phyloP scores from a whole-genome alignment of 2,888 invertebrate genomes.

The Automeris io region DNA sequence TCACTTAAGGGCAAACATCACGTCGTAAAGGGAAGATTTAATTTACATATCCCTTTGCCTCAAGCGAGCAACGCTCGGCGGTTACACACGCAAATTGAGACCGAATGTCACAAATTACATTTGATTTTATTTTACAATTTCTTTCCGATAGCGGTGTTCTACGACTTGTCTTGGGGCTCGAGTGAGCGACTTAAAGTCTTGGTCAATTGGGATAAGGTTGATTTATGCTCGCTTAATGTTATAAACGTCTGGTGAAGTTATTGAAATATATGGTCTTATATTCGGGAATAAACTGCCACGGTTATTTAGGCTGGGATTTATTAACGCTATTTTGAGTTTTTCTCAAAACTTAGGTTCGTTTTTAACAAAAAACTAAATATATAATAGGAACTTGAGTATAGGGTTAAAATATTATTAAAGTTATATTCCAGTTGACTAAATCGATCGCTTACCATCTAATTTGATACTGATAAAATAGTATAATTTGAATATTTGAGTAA shows the following conservation, averaged over 20 bases:
- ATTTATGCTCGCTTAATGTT: constrained; percentile 3
- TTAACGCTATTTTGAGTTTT: too few relatives aligned
- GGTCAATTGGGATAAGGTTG: constrained; percentile 9
- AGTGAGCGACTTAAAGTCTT: constrained; percentile 2
- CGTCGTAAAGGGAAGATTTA: constrained; percentile 27
- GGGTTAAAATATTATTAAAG: too few relatives aligned
- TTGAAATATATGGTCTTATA: constrained; percentile 29
- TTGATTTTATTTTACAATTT: constrained; percentile 73
- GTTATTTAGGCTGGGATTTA: too few relatives aligned
- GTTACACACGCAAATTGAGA: constrained; percentile 46
- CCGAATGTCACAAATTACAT: constrained; percentile 55
- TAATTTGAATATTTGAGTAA: too few relatives aligned
- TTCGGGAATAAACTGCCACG: constrained; percentile 5
- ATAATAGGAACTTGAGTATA: too few relatives aligned
- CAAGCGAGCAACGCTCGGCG: constrained; percentile 18
- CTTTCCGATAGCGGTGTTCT: constrained; percentile 42
- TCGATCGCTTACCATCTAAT: too few relatives aligned
- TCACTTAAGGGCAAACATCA: constrained; percentile 39
- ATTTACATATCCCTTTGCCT: constrained; percentile 30
- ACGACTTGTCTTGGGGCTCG: constrained; percentile 13
- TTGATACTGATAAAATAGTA: too few relatives aligned
- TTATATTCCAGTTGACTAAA: too few relatives aligned
- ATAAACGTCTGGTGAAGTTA: too few relatives aligned
- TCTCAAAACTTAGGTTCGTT: too few relatives aligned
- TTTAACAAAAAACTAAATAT: too few relatives aligned